Conservation (phyloP, 2,113 vertebrate genomes). For the Ammodytes marinus region DNA sequence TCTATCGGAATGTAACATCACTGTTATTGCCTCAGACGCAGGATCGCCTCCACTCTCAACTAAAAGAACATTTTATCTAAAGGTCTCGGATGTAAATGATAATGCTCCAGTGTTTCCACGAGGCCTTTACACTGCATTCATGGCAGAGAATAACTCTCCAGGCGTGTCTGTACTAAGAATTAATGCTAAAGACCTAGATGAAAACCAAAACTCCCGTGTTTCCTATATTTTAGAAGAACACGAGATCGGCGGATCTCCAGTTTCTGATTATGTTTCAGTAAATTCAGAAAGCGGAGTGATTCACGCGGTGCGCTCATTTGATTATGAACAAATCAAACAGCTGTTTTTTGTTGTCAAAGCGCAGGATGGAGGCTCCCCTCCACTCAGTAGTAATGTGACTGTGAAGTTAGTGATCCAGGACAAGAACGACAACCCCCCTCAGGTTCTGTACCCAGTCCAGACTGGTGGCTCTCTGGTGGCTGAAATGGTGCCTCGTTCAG, state of each 20-base stretch:
- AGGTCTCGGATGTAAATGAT: slow-evolving; percentile 78
- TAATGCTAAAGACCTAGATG: slow-evolving; percentile 49
- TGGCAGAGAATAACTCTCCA: slow-evolving; percentile 65
- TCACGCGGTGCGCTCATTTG: slow-evolving; percentile 54
- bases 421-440: slow-evolving; percentile 79
- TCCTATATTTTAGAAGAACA: slow-evolving; percentile 57
- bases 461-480: slow-evolving; percentile 19
- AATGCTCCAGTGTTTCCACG: slow-evolving; percentile 70
- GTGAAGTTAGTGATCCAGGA: slow-evolving; percentile 66
- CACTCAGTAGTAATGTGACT: slow-evolving; percentile 55
- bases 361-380: slow-evolving; percentile 69
- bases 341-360: slow-evolving; percentile 39
- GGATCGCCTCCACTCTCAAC: slow-evolving; percentile 66
- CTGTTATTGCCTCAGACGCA: slow-evolving; percentile 63
- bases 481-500: slow-evolving; percentile 57
- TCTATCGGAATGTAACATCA: slow-evolving; percentile 72
- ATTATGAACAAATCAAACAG: slow-evolving; percentile 67
- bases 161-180: slow-evolving; percentile 48
- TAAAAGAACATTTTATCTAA: slow-evolving; percentile 45
- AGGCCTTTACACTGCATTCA: slow-evolving; percentile 35
- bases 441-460: slow-evolving; percentile 77
- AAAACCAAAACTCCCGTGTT: slow-evolving; percentile 63
- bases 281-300: slow-evolving; percentile 57
- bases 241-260: slow-evolving; percentile 46
- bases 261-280: slow-evolving; percentile 55